Base-by-base conservation (phyloP, 2,888 invertebrate species). In the Cantharis rufa region DNA sequence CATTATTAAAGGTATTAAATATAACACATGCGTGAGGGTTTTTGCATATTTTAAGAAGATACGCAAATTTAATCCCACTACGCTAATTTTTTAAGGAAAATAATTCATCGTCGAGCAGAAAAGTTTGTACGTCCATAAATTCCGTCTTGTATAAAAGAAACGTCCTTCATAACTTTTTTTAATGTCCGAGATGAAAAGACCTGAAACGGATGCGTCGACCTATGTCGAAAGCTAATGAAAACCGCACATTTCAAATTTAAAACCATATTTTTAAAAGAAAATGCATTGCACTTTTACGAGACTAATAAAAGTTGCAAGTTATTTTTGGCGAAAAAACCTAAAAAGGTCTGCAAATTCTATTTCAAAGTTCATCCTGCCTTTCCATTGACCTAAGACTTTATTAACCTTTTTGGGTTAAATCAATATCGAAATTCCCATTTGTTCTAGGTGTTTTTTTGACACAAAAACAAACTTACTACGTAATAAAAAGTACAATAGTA, bases 381-480 rank as follows among this genome's bases (percentile, higher is more conserved):
- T n/a, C 64, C 64, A 66, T 66, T 66, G 64, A 66, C 64, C 64
- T 66, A 66, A 66, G 24, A 66, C 24, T 21, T 24, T 66, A 66
- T 24, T 66, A 21, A 18, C 21, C 21, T 16, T 66, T 66, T 66
- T 21, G 64, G 64, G 18, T 24, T 21, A 66, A 66, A 66, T 66
- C 64, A 66, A 66, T 66, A 48, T n/a, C 48, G n/a, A 48, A 48
- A 48, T 48, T n/a, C 48, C 48, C 48, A 48, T 48, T 48, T 48
- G 48, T 48, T 48, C 48, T 48, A 48, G 48, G 48, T 48, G 48
- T 48, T 48, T 24, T 48, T 48, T 24, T 48, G 48, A n/a, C 48
- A 48, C 48, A 48, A 48, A 48, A 48, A 48, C 48, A 48, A 48
- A 48, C 48, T 48, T 48, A 48, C n/a, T n/a, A 48, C 48, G n/a